Evolutionary conservation across 2,888 invertebrate species (phyloP).

Genomic region (Anodontia alba): DNA sequence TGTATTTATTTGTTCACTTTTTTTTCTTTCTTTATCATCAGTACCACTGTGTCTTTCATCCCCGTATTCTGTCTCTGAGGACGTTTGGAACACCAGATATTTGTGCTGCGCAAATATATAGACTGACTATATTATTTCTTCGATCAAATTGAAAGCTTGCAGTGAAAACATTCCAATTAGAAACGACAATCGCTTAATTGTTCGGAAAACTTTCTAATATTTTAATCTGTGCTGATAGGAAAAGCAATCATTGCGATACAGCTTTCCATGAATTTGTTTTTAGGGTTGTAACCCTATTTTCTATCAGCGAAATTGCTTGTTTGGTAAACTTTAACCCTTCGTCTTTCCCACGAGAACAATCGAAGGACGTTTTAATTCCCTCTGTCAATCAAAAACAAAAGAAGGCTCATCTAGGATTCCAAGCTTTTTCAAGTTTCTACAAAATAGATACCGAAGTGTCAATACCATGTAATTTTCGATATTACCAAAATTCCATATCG

Average conservation of each 20-base stretch:
- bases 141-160: not conserved
- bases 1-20: too few relatives aligned
- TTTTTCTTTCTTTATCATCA: too few relatives aligned
- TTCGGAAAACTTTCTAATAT: slow-evolving; percentile 19
- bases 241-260: slow-evolving; percentile 36
- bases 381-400: slow-evolving; percentile 66
- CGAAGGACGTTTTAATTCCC: slow-evolving; percentile 56
- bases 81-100: too few relatives aligned
- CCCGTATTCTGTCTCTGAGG: too few relatives aligned
- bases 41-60: too few relatives aligned
- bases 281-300: slow-evolving; percentile 57
- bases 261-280: slow-evolving; percentile 28
- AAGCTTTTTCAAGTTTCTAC: slow-evolving; percentile 6
- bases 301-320: slow-evolving; percentile 63
- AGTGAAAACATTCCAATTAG: slow-evolving; percentile 6
- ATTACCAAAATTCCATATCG: slow-evolving; percentile 46
- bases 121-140: not conserved
- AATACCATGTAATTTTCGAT: slow-evolving; percentile 54
- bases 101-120: too few relatives aligned
- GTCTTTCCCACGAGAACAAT: slow-evolving; percentile 41
- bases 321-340: slow-evolving; percentile 53
- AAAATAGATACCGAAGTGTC: slow-evolving; percentile 50
- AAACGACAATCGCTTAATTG: slow-evolving; percentile 20
- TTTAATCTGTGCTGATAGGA: slow-evolving; percentile 38
- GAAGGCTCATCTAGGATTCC: slow-evolving; percentile 7